Evolutionary conservation across 2,113 vertebrate genomes (phyloP), one percentile per base, ranked within the genome.

Genomic region (Microcebus jonahi): DNA sequence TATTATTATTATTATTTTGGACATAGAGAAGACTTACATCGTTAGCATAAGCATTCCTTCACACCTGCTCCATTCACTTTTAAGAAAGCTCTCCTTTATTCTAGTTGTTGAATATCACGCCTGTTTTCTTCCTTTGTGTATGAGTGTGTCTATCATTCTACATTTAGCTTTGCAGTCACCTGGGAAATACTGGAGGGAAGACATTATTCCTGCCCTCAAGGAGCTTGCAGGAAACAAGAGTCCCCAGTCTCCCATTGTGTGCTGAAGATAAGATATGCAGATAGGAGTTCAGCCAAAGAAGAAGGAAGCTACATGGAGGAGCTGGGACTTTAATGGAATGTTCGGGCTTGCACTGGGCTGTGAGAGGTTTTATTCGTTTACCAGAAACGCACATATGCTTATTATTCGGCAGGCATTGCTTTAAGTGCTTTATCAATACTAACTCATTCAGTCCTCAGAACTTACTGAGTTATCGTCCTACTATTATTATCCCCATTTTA

Each of bases 161-260:
- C 34, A 39, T 68, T 86, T 67, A 59, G 57, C 73, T 85, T 85
- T 95, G 31, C 8, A 76, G 20, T 85, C 61, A 75, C 3, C 25
- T 79, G 50, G 9, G 61, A 83, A 92, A 31, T 39, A 82, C 77
- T 48, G 53, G 73, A 89, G 79, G 90, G 29, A 83, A 59, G 77
- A 88, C 57, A 48, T n/a, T 73, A 82, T 79, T 36, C 55, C 65
- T 93, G 85, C 67, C 79, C 57, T 95, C 71, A n/a, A 95, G 94
- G 82, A 86, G 70, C 55, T 42, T 75, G 11, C n/a, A 29, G 39
- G 59, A 39, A 90, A 12, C 21, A 18, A 92, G 57, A 71, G 50
- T 84, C 85, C 13, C 61, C 70, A 7, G 9, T n/a, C 7, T 88
- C 20, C 57, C 42, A 15, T 14, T 25, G 50, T 9, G 73, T 27